Evolutionary conservation across 2,888 invertebrate genomes (phyloP).

Genomic region (Piscicola geometra): DNA sequence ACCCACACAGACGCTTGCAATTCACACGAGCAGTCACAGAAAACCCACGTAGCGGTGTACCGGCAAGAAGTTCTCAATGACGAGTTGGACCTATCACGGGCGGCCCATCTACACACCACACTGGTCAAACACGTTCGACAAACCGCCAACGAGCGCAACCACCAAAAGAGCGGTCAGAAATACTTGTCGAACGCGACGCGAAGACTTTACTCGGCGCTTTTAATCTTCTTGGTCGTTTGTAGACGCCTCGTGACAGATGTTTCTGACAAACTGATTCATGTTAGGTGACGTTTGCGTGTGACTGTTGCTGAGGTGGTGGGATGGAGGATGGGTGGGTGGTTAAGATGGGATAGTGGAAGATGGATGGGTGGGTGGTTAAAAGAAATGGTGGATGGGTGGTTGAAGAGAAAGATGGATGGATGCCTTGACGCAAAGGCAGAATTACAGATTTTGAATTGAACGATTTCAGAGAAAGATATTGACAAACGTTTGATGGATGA

Average conservation of each 20-base stretch:
- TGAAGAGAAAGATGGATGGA: neutral
- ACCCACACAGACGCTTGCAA: neutral
- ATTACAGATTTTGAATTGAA: neutral
- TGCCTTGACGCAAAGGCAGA: neutral
- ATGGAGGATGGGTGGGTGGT: too few species aligned
- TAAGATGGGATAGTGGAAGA: too few species aligned
- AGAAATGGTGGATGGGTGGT: neutral
- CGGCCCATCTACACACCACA: neutral
- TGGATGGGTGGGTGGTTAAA: too few species aligned
- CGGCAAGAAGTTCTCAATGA: neutral
- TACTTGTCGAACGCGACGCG: neutral
- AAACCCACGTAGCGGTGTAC: slow-evolving; percentile 4
- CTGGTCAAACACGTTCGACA: slow-evolving; percentile 7
- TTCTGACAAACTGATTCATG: neutral
- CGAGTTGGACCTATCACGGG: neutral
- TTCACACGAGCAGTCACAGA: neutral
- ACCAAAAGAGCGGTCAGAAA: neutral
- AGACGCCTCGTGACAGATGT: neutral
- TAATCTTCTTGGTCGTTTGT: neutral
- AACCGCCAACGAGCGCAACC: neutral
- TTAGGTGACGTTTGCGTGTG: neutral
- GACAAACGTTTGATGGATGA: too few species aligned
- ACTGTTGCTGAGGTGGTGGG: too few species aligned
- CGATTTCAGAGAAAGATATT: too few species aligned
- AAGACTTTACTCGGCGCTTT: neutral